Base-by-base conservation (phyloP, 2,113 vertebrate genomes). In the Chloropsis cyanopogon region DNA sequence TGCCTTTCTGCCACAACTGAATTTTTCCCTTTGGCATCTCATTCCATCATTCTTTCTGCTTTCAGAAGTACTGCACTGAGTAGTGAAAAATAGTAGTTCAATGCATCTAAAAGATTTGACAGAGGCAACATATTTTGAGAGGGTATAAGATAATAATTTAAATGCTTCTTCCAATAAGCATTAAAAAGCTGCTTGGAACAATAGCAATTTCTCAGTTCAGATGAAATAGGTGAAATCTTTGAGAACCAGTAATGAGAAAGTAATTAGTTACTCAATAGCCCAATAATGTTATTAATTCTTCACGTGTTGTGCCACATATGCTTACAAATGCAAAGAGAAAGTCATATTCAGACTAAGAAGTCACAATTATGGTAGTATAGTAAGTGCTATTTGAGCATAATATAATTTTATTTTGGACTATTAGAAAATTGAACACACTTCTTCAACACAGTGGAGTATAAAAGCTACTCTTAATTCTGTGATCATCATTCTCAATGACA, bases 161-260 rank as follows among this genome's bases (percentile, higher is more conserved):
- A 52, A 56, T 50, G 7, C 7, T 78, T 85, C 13, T 92, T 85
- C 52, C 66, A 60, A 29, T 78, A 70, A 79, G 21, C 21, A 83
- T 77, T 92, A 94, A 92, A 88, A 93, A 88, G 39, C 25, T 66
- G 24, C 77, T 93, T 91, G 46, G 31, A 90, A 82, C 37, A 80
- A 68, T 6, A 88, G 4, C 11, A 35, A 6, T 85, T 83, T 93
- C 70, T 96, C n/a, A 92, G 2, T 87, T 86, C 10, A 33, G 59
- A 42, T 29, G 37, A 96, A 94, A 86, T 47, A 33, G 44, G 18
- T 31, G 41, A 94, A 93, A 78, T 59, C 37, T 82, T 64, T 82
- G 61, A 76, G 42, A 82, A 60, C 16, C 39, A 47, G 3, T 65
- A 63, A 50, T 29, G 13, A 72, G 13, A 75, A 82, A 80, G 3